Percentiles rank a stretch among this genome's conserved stretches.
Conservation (phyloP, 1,140 invertebrate genomes). For the Microvelia longipes region DNA sequence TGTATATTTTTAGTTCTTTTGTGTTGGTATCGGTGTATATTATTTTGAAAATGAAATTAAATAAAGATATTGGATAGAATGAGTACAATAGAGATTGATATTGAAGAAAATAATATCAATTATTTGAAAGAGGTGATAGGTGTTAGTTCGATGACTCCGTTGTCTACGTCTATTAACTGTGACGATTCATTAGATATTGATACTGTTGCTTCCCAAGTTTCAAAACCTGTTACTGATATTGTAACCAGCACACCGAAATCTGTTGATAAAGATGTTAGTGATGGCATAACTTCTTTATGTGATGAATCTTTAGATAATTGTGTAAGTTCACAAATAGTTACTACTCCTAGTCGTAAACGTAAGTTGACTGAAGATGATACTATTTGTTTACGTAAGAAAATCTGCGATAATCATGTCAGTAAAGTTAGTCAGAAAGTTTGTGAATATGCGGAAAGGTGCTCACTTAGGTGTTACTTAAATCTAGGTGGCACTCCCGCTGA, state of each 20-base stretch:
- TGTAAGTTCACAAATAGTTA: background rate
- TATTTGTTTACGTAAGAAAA: background rate
- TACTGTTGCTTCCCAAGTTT: too few relatives aligned
- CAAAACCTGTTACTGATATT: too few relatives aligned
- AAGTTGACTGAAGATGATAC: background rate
- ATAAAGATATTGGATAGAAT: background rate
- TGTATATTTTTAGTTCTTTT: background rate
- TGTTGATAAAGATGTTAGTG: too few relatives aligned
- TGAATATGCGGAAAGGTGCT: slow-evolving; percentile 10
- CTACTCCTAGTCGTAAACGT: background rate
- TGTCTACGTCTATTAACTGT: too few relatives aligned
- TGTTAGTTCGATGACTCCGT: background rate
- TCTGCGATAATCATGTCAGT: slow-evolving; percentile 3
- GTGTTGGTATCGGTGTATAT: too few relatives aligned
- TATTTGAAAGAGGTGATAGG: background rate
- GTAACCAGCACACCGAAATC: too few relatives aligned
- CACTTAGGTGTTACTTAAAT: slow-evolving; percentile 11
- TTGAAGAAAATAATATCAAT: background rate
- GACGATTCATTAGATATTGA: too few relatives aligned
- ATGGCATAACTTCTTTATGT: too few relatives aligned
- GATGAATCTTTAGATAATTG: background rate
- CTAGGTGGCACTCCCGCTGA: slow-evolving; percentile 5
- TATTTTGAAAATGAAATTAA: background rate
- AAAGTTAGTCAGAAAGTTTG: background rate
- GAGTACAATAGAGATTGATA: background rate